These are phyloP conservation scores for Styela plicata DNA, from an alignment of 23 tunicate species.

Conservation along the genomic window DNA sequence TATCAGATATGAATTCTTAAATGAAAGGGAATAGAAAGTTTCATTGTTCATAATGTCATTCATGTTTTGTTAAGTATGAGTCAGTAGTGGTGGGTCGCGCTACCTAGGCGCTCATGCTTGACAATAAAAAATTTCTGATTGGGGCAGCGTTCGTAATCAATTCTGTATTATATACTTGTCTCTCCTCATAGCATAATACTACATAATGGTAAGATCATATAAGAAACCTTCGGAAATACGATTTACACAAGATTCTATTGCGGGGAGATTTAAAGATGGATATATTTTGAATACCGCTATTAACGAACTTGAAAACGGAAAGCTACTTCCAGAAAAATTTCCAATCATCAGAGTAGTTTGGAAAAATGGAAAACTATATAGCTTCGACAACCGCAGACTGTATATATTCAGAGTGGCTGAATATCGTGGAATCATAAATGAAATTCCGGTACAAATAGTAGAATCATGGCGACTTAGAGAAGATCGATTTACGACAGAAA, in stretches of 20 bases:
- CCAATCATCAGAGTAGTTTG: constrained; percentile 8
- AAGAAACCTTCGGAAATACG: constrained; percentile 26
- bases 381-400: constrained; percentile 30
- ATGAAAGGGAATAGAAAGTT: too few relatives aligned
- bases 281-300: background rate
- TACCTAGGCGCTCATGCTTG: too few relatives aligned
- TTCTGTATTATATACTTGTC: too few relatives aligned
- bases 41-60: too few relatives aligned
- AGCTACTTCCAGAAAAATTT: background rate
- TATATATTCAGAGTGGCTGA: constrained; percentile 23
- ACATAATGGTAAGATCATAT: background rate
- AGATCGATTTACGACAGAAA: constrained; percentile 24
- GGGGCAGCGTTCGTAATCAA: too few relatives aligned
- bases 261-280: constrained; percentile 26
- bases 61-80: too few relatives aligned
- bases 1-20: too few relatives aligned
- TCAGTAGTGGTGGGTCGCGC: too few relatives aligned
- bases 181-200: too few relatives aligned
- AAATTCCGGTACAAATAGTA: background rate
- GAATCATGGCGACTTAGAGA: background rate
- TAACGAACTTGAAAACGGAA: background rate
- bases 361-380: constrained; percentile 14
- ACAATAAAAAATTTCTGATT: too few relatives aligned
- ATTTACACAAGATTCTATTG: constrained; percentile 32
- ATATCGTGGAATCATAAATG: background rate